Evolutionary conservation across 2,888 invertebrate genomes (phyloP).

Genomic region (Agonum fuliginosum): DNA sequence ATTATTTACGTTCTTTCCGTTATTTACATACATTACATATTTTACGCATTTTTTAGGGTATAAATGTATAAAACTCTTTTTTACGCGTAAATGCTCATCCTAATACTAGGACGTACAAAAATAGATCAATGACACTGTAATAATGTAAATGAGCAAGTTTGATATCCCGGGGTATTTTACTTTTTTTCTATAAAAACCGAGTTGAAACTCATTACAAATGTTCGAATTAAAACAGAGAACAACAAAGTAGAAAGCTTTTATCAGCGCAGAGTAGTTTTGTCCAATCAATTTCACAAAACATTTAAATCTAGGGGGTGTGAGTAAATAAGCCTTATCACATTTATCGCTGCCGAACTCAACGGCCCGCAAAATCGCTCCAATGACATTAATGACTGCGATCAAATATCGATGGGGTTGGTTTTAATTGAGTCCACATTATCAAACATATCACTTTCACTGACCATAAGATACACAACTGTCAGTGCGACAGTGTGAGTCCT

Average conservation of each 20-base stretch:
- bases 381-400: conserved; percentile 36
- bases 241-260: conserved; percentile 18
- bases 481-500: neutral
- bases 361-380: conserved; percentile 17
- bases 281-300: conserved; percentile 7
- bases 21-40: no score
- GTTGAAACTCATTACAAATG: conserved; percentile 5
- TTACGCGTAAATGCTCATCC: no score
- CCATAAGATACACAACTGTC: neutral
- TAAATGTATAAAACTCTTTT: no score
- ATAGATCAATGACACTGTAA: no score
- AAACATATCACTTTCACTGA: conserved; percentile 34
- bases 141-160: no score
- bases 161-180: neutral
- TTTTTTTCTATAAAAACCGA: neutral
- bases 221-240: conserved; percentile 2
- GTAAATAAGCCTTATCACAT: conserved; percentile 43
- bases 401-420: conserved; percentile 25
- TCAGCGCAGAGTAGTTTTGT: neutral
- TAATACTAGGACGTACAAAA: no score
- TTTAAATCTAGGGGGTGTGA: conserved; percentile 16
- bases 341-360: conserved; percentile 6
- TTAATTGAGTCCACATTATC: conserved; percentile 38
- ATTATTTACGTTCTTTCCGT: no score
- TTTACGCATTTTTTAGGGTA: no score